phyloP scores from a whole-genome alignment of 2,113 vertebrate species.

The Diphyllodes magnificus region DNA sequence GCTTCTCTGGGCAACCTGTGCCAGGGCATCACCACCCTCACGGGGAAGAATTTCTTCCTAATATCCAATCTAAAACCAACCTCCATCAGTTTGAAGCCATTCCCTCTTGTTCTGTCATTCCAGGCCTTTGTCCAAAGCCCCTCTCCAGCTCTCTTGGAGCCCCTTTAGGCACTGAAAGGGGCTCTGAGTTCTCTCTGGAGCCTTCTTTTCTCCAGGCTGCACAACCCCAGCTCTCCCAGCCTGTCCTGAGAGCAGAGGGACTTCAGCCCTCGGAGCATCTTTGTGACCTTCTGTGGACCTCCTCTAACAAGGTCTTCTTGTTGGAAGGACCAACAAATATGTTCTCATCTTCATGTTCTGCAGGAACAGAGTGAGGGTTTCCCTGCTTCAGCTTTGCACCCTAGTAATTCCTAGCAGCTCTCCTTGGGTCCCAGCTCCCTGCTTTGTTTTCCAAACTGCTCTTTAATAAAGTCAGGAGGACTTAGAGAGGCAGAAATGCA shows the following conservation, averaged over 20 bases:
- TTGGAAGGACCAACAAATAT: neutral
- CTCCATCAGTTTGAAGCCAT: neutral
- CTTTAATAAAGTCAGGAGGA: neutral
- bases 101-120: neutral
- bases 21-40: neutral
- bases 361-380: rapidly evolving
- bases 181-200: neutral
- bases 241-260: rapidly evolving
- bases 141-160: neutral
- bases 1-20: neutral
- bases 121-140: neutral
- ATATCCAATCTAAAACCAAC: neutral
- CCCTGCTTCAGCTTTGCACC: neutral
- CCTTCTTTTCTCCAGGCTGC: neutral
- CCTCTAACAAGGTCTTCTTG: neutral
- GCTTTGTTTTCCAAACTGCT: neutral
- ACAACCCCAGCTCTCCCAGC: neutral
- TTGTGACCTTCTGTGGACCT: neutral
- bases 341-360: neutral
- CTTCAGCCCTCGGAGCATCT: neutral
- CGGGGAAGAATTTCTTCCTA: neutral
- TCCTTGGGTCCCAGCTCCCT: neutral
- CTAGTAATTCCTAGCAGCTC: neutral
- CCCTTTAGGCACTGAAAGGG: neutral
- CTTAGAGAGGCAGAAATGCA: neutral